A percentile compares a stretch with the other conserved stretches of the same genome.
These are phyloP conservation scores for Meganola albula DNA, from an alignment of 2,888 invertebrate genomes.

Conservation along the genomic window DNA sequence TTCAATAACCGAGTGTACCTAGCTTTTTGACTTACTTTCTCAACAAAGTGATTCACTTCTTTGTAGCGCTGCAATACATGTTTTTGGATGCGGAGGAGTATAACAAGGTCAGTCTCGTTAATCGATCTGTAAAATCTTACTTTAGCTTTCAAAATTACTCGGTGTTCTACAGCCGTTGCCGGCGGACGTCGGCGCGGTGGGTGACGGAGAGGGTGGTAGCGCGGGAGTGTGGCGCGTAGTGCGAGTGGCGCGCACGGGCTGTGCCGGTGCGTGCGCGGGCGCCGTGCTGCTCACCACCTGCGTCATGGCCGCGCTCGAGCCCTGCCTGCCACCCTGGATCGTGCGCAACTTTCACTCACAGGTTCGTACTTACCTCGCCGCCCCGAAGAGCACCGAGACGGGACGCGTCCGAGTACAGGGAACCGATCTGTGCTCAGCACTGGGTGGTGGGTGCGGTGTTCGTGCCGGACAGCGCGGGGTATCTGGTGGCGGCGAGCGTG, in stretches of 20 bases:
- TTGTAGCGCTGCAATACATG: slow-evolving; percentile 47
- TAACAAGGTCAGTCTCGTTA: slow-evolving; percentile 37
- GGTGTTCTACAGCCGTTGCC: slow-evolving; percentile 5
- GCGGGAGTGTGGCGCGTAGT: slow-evolving; percentile 18
- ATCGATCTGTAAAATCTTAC: neutral
- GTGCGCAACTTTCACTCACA: slow-evolving; percentile 45
- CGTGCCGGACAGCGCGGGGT: slow-evolving; percentile 63
- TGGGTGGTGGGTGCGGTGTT: slow-evolving; percentile 62
- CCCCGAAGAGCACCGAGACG: no score
- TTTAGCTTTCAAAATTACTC: neutral
- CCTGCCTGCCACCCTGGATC: slow-evolving; percentile 61
- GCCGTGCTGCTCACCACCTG: slow-evolving; percentile 59
- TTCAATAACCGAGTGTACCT: no score
- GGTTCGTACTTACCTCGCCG: no score
- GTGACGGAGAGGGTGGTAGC: no score
- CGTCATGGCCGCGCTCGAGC: slow-evolving; percentile 68
- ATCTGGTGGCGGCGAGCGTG: slow-evolving; percentile 49
- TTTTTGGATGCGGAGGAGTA: slow-evolving; percentile 46
- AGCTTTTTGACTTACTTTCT: no score
- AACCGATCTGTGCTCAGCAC: slow-evolving; percentile 30
- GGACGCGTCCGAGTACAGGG: no score
- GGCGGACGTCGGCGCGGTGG: slow-evolving; percentile 9
- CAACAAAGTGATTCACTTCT: slow-evolving; percentile 5
- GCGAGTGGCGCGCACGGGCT: slow-evolving; percentile 29
- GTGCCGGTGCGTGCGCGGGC: slow-evolving; percentile 51